A percentile compares a stretch with the other conserved stretches of the same genome.
Conservation (phyloP, 1,140 invertebrate species). For the Dufourea novaeangliae region DNA sequence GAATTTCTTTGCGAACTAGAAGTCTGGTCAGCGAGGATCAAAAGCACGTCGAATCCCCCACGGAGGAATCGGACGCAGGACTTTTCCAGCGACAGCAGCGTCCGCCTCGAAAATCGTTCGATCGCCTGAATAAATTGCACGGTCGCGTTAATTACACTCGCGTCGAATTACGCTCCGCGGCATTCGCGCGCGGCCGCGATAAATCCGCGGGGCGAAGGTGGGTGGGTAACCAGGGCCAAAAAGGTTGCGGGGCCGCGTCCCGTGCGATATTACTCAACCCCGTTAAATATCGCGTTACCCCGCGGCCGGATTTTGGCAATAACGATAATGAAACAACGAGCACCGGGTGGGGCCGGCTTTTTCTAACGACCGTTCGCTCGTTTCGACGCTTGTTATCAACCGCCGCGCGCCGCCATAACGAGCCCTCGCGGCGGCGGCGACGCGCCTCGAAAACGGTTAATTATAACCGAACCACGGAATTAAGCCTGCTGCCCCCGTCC, state of each 20-base stretch:
- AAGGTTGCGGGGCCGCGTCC: constrained; percentile 21
- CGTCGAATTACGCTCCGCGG: constrained; percentile 32
- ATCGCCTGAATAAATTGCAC: background rate
- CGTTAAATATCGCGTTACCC: constrained; percentile 39
- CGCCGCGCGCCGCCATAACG: constrained; percentile 15
- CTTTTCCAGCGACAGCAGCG: background rate
- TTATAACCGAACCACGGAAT: constrained; percentile 4
- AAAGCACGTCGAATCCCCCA: too few species aligned
- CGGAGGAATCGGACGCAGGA: background rate
- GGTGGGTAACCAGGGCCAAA: background rate
- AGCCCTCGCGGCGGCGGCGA: background rate
- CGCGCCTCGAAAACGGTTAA: background rate
- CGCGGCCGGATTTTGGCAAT: constrained; percentile 42
- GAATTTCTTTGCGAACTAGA: too few species aligned
- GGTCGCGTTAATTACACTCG: constrained; percentile 32
- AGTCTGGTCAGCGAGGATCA: too few species aligned
- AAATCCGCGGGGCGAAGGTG: constrained; percentile 23
- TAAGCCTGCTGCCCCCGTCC: background rate
- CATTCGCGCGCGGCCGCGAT: constrained; percentile 30
- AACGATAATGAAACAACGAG: constrained; percentile 49
- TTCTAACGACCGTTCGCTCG: constrained; percentile 42
- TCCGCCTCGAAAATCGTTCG: constrained; percentile 9
- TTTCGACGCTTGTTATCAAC: constrained; percentile 46
- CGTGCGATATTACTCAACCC: constrained; percentile 42
- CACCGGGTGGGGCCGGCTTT: constrained; percentile 8